These are phyloP conservation scores for Macrosoma leucophasiata DNA, from an alignment of 2,888 invertebrate genomes.

Conservation along the genomic window DNA sequence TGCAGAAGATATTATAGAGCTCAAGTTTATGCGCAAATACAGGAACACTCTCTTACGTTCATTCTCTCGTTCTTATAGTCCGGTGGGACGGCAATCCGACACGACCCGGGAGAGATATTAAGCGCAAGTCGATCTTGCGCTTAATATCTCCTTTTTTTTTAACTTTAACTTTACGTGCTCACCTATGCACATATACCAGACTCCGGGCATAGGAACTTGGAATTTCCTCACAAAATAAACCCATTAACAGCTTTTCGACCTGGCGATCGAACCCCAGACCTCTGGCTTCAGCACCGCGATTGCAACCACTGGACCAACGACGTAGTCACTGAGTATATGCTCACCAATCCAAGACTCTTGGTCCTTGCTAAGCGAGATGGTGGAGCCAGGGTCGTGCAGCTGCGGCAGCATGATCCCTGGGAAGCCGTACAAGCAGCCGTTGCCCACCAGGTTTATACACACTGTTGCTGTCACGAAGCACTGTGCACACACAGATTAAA, in stretches of 20 bases:
- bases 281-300: slow-evolving; percentile 30
- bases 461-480: slow-evolving; percentile 47
- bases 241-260: slow-evolving; percentile 55
- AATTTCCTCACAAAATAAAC: too few relatives aligned
- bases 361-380: slow-evolving; percentile 41
- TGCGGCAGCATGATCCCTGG: slow-evolving; percentile 75
- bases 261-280: slow-evolving; percentile 61
- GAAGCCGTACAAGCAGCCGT: slow-evolving; percentile 58
- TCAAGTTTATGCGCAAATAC: too few relatives aligned
- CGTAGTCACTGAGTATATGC: slow-evolving; percentile 28
- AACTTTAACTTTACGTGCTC: too few relatives aligned
- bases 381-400: slow-evolving; percentile 42
- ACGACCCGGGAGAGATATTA: too few relatives aligned
- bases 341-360: slow-evolving; percentile 72
- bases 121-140: too few relatives aligned
- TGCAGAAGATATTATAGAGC: too few relatives aligned
- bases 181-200: slow-evolving; percentile 65
- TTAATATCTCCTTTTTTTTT: too few relatives aligned
- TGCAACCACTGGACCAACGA: slow-evolving; percentile 29
- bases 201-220: slow-evolving; percentile 51
- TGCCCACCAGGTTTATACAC: slow-evolving; percentile 42
- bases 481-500: too few relatives aligned
- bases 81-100: too few relatives aligned
- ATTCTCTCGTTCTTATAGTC: too few relatives aligned
- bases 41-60: too few relatives aligned